These are phyloP conservation scores for Paratilapia polleni DNA, from an alignment of 2,113 vertebrate genomes.

Conservation along the genomic window DNA sequence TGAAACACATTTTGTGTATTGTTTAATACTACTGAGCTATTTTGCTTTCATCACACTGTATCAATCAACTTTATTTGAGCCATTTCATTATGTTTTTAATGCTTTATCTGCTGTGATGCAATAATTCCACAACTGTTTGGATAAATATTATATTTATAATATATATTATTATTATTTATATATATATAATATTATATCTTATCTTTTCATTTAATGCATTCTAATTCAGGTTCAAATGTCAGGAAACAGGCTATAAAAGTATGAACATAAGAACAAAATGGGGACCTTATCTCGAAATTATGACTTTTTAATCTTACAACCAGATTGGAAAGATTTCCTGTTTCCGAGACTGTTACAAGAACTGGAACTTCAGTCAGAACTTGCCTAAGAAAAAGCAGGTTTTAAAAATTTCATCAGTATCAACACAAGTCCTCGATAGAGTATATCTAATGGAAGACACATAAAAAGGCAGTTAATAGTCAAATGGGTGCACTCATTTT, in stretches of 20 bases:
- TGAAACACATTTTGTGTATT: too few relatives aligned
- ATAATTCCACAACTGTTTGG: not conserved
- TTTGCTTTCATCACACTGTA: too few relatives aligned
- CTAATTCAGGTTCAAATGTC: not conserved
- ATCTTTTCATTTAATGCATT: not conserved
- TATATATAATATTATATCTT: too few relatives aligned
- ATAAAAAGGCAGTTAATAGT: not conserved
- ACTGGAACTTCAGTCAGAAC: not conserved
- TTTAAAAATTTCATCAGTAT: not conserved
- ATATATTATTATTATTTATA: too few relatives aligned
- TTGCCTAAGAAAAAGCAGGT: not conserved
- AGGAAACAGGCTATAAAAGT: not conserved
- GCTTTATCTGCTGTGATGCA: not conserved
- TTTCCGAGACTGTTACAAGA: not conserved
- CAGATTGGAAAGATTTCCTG: rapidly evolving
- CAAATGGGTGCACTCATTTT: not conserved
- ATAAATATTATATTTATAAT: too few relatives aligned
- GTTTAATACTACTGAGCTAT: too few relatives aligned
- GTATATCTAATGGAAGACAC: not conserved
- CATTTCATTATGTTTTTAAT: not conserved
- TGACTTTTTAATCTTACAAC: not conserved
- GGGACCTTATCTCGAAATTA: rapidly evolving
- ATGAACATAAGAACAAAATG: not conserved
- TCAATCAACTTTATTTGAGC: too few relatives aligned
- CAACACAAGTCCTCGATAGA: not conserved